Percentiles rank a stretch among this genome's conserved stretches.
Conservation (phyloP, 2,888 invertebrate genomes). For the Malthinus flaveolus region DNA sequence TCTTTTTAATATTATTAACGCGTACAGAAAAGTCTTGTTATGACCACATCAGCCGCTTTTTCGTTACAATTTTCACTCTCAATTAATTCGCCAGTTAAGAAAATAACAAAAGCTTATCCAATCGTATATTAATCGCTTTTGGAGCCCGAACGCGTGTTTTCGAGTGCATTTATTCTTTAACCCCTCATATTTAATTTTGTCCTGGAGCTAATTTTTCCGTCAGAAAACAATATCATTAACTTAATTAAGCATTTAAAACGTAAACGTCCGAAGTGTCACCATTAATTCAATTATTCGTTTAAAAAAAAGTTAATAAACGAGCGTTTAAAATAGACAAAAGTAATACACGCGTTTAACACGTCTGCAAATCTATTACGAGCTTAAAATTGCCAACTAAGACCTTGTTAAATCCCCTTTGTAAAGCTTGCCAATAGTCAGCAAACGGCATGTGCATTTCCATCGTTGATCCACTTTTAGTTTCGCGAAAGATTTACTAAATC, state of each 20-base stretch:
- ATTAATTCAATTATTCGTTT: too few species aligned
- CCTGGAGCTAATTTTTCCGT: not conserved
- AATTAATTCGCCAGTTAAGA: too few species aligned
- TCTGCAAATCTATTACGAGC: slow-evolving; percentile 29
- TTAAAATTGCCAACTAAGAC: slow-evolving; percentile 29
- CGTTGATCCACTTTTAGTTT: slow-evolving; percentile 48
- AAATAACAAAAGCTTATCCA: too few species aligned
- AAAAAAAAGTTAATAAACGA: not conserved
- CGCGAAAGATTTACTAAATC: slow-evolving; percentile 43
- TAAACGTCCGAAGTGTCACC: too few species aligned
- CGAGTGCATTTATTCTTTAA: not conserved
- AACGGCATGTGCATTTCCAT: slow-evolving; percentile 41
- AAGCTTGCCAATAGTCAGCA: slow-evolving; percentile 15
- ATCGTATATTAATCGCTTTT: too few species aligned
- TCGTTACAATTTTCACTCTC: too few species aligned
- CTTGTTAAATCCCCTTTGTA: slow-evolving; percentile 29
- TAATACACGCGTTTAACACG: slow-evolving; percentile 13
- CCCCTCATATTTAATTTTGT: not conserved
- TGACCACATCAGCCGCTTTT: too few species aligned
- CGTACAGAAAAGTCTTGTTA: too few species aligned
- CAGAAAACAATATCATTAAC: not conserved
- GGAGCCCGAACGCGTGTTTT: too few species aligned
- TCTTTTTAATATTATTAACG: too few species aligned
- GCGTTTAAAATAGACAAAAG: slow-evolving; percentile 9
- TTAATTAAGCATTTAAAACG: too few species aligned